A percentile compares a stretch with the other conserved stretches of the same genome.
phyloP scores from a whole-genome alignment of 2,888 invertebrate genomes.

The Parthenolecanium corni region DNA sequence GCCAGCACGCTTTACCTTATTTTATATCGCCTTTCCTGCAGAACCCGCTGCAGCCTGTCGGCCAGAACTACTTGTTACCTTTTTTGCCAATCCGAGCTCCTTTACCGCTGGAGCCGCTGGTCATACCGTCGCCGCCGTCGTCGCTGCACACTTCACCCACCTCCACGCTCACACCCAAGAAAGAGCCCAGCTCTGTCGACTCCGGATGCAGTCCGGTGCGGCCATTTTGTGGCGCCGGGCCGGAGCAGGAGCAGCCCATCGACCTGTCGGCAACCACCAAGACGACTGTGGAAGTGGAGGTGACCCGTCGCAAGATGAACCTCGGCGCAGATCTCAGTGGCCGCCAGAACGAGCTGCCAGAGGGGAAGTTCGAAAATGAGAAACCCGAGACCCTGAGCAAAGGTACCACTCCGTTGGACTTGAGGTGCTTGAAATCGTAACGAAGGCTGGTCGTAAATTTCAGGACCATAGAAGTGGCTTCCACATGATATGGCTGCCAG shows the following conservation, averaged over 20 bases:
- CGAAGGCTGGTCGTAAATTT: not conserved
- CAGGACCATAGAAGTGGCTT: no score
- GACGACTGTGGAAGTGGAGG: not conserved
- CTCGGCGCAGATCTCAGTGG: not conserved
- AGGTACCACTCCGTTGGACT: conserved; percentile 22
- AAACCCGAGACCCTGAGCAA: not conserved
- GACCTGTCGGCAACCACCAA: conserved; percentile 27
- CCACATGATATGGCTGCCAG: no score
- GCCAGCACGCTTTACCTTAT: conserved; percentile 13
- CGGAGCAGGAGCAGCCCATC: conserved; percentile 30
- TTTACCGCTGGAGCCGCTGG: conserved; percentile 28
- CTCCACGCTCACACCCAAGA: not conserved
- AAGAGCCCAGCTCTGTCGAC: not conserved
- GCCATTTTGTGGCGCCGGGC: conserved; percentile 16
- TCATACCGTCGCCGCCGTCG: conserved; percentile 16
- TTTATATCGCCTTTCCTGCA: conserved; percentile 26
- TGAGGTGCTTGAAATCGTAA: conserved; percentile 22
- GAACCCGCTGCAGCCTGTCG: conserved; percentile 8
- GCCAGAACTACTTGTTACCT: conserved; percentile 22
- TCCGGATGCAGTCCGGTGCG: not conserved
- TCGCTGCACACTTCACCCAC: conserved; percentile 14
- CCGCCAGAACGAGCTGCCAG: not conserved
- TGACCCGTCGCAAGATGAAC: not conserved
- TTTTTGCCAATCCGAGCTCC: conserved; percentile 15
- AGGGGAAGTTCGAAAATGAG: not conserved